phyloP scores from a whole-genome alignment of 2,888 invertebrate species.

The Brenthis ino region DNA sequence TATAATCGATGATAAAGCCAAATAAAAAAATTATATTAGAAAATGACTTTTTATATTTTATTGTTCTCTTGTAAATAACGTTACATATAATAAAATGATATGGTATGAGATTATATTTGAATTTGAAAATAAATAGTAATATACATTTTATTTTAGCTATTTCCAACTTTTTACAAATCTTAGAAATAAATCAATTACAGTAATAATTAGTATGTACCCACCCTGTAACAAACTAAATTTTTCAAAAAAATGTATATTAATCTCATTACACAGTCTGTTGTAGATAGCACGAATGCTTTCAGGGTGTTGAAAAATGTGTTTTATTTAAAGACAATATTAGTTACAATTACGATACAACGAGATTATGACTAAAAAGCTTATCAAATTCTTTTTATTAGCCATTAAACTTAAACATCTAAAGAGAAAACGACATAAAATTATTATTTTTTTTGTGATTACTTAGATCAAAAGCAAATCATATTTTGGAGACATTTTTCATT shows the following conservation, averaged over 20 bases:
- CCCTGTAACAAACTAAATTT: constrained; percentile 9
- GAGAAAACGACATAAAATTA: too few species aligned
- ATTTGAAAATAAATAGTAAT: constrained; percentile 16
- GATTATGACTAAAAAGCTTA: too few species aligned
- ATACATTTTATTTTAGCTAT: constrained; percentile 13
- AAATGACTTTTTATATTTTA: constrained; percentile 6
- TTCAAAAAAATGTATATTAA: constrained; percentile 7
- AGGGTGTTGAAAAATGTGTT: neutral
- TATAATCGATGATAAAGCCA: neutral
- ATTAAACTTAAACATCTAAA: too few species aligned
- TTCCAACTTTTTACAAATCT: constrained; percentile 12
- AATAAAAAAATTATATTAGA: constrained; percentile 1
- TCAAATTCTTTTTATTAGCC: too few species aligned
- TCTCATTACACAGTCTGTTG: constrained; percentile 14
- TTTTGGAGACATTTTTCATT: too few species aligned
- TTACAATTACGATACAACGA: too few species aligned
- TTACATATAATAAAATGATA: constrained; percentile 10
- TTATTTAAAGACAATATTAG: too few species aligned
- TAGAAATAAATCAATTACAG: constrained; percentile 19
- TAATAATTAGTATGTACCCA: constrained; percentile 17
- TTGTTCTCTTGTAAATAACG: constrained; percentile 16
- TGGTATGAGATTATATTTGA: constrained; percentile 16
- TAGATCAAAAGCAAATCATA: too few species aligned
- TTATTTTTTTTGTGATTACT: too few species aligned
- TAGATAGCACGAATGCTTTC: neutral